Evolutionary conservation across 2,888 invertebrate species (phyloP), one percentile per base, ranked within the genome.

Genomic region (Phyllotreta striolata): DNA sequence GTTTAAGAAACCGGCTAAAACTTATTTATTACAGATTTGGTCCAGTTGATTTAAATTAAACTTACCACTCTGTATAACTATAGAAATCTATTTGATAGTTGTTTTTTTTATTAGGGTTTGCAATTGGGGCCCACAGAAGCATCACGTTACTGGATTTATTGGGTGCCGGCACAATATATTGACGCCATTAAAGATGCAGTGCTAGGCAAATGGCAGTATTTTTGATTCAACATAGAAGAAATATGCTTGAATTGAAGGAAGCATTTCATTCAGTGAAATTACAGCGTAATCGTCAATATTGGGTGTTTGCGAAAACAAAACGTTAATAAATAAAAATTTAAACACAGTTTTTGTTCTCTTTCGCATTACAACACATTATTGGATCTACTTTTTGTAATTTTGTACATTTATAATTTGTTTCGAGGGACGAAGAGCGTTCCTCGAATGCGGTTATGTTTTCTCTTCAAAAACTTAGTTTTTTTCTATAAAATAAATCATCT

Each of bases 41-140:
- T 24, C 4, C 24, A 24, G 4, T 24, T 24, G 24, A 6, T 1
- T 0, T 51, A 10, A 8, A 7, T 51, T 34, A n/a, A 51, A 35
- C 6, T 51, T 34, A 14, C 34, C 6, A 43, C 6, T 1, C 13
- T 49, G 13, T 44, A 9, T 9, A 52, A 35, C 56, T 56, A 1
- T 12, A n/a, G 43, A 55, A 10, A 46, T 40, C n/a, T 63, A 37
- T 24, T 24, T 24, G 24, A 24, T 24, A 24, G 24, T 3, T n/a
- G 52, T 54, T 47, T 52, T 57, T 39, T 62, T 40, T 66, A 70
- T 12, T 60, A 74, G 73, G 95, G 91, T 62, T 85, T 96, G 66
- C 95, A 96, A 82, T 83, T 95, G 71, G 95, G 96, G 10, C 91
- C 95, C 6, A 95, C 95, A 55, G 95, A 95, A 82, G 94, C 94